These are phyloP conservation scores for Lasioglossum lativentre DNA, from an alignment of 2,888 invertebrate species.

Conservation along the genomic window DNA sequence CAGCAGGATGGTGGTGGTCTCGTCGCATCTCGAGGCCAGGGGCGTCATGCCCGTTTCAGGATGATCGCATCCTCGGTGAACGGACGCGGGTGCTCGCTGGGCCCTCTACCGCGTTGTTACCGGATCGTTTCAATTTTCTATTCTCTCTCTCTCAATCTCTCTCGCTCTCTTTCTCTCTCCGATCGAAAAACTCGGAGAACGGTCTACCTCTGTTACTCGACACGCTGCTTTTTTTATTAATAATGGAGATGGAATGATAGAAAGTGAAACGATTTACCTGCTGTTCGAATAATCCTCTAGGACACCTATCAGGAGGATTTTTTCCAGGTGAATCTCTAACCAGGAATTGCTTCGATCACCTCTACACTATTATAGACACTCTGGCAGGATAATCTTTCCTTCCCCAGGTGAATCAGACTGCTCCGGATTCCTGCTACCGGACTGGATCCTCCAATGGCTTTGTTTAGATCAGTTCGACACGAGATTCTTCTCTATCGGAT, in stretches of 20 bases:
- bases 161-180: background rate
- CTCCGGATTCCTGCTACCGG: background rate
- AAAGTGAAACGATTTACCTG: background rate
- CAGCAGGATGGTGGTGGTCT: conserved; percentile 76
- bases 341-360: background rate
- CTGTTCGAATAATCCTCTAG: background rate
- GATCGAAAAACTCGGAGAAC: background rate
- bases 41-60: conserved; percentile 79
- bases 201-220: background rate
- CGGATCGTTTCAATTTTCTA: background rate
- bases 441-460: background rate
- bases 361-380: background rate
- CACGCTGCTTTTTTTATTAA: background rate
- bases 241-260: too few species aligned
- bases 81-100: conserved; percentile 18
- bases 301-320: background rate
- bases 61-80: conserved; percentile 71
- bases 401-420: background rate
- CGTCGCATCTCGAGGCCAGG: conserved; percentile 81
- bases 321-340: background rate
- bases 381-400: background rate
- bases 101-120: background rate
- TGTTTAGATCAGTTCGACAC: background rate
- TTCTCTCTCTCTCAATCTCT: too few species aligned
- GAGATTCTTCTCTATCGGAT: background rate